Conservation (phyloP, 2,113 vertebrate species). For the Sialia sialis region DNA sequence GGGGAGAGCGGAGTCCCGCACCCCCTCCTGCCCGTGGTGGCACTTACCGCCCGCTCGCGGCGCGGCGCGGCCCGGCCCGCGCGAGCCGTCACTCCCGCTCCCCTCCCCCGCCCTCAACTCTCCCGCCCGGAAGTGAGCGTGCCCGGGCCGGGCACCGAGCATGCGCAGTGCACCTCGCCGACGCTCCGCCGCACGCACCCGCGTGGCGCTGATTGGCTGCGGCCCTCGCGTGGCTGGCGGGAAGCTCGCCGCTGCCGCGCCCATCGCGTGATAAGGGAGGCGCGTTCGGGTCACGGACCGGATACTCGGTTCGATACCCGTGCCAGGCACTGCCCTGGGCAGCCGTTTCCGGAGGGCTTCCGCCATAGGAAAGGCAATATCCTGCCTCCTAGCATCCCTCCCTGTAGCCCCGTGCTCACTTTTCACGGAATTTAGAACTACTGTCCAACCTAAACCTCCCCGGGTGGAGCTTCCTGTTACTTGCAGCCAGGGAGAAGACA, state of each 20-base stretch:
- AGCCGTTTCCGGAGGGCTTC: not conserved
- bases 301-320: accelerated
- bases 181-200: accelerated
- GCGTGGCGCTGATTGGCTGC: not conserved
- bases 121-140: not conserved
- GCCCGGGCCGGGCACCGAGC: accelerated
- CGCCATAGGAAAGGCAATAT: accelerated
- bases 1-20: too few species aligned
- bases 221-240: accelerated
- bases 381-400: too few species aligned
- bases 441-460: not conserved
- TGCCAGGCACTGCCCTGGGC: accelerated
- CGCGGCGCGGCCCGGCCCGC: not conserved
- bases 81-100: accelerated
- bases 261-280: accelerated
- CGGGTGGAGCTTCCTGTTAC: not conserved
- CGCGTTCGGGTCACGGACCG: accelerated
- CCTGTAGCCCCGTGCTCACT: accelerated
- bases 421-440: too few species aligned
- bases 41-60: not conserved
- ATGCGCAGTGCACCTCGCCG: not conserved
- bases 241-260: too few species aligned
- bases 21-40: not conserved
- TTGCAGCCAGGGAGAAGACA: too few species aligned
- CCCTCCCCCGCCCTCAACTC: not conserved